Evolutionary conservation across 2,113 vertebrate genomes (phyloP).

Genomic region (Halichoeres trimaculatus): DNA sequence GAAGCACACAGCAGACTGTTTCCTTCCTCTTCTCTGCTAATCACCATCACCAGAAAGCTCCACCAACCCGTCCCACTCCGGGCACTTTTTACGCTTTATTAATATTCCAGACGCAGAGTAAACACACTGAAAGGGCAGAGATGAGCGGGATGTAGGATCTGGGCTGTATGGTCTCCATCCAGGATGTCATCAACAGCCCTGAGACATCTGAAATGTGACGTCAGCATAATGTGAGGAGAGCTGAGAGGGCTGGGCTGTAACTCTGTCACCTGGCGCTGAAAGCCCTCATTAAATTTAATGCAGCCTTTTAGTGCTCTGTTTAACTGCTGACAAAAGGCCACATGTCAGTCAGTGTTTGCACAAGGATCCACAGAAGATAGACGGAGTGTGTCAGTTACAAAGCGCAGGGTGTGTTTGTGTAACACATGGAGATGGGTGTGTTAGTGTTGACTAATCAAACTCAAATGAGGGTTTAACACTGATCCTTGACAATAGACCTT

Average conservation of each 20-base stretch:
- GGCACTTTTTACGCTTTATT: conserved; percentile 60
- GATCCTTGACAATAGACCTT: no score
- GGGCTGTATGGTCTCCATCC: conserved; percentile 9
- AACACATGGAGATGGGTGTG: background rate
- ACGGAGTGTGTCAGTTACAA: conserved; percentile 7
- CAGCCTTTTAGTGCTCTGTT: conserved; percentile 59
- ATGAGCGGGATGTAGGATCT: background rate
- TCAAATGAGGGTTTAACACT: background rate
- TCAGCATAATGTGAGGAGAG: background rate
- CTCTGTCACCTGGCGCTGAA: conserved; percentile 42
- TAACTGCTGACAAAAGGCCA: conserved; percentile 69
- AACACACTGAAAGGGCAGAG: conserved; percentile 35
- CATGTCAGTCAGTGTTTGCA: conserved; percentile 58
- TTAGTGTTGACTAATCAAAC: background rate
- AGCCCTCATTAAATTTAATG: conserved; percentile 68
- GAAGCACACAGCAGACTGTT: conserved; percentile 13
- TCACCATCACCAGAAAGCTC: conserved; percentile 51
- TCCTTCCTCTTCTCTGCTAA: conserved; percentile 33
- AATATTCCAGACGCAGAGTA: conserved; percentile 54
- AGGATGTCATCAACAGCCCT: background rate
- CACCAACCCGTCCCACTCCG: conserved; percentile 55
- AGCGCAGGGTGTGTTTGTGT: background rate
- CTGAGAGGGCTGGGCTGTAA: background rate
- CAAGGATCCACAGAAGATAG: conserved; percentile 40
- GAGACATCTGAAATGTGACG: background rate